Percentiles rank a stretch among this genome's conserved stretches.
Conservation (phyloP, 2,888 invertebrate genomes). For the Phragmatobia fuliginosa region DNA sequence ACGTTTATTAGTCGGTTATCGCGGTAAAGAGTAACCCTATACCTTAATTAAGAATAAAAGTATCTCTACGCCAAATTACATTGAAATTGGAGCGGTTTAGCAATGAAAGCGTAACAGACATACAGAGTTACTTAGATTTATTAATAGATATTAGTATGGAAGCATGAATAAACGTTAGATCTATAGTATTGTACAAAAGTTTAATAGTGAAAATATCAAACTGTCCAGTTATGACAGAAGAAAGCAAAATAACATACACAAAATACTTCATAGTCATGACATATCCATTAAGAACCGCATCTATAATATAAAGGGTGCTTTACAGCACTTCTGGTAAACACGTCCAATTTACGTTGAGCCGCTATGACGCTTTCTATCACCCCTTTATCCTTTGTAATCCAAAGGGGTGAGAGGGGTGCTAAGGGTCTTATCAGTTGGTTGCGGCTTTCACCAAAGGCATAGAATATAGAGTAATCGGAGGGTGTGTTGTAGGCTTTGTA, state of each 20-base stretch:
- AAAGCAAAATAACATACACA: slow-evolving; percentile 10
- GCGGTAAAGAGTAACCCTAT: too few species aligned
- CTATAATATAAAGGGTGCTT: slow-evolving; percentile 63
- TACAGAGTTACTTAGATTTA: too few species aligned
- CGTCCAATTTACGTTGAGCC: slow-evolving; percentile 66
- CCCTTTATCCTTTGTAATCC: slow-evolving; percentile 70
- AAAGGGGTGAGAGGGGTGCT: slow-evolving; percentile 57
- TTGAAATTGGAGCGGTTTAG: too few species aligned
- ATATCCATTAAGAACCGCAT: slow-evolving; percentile 51
- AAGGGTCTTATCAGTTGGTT: slow-evolving; percentile 56
- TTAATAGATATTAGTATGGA: too few species aligned
- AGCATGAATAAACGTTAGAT: too few species aligned
- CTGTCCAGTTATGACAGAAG: slow-evolving; percentile 1
- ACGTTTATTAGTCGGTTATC: too few species aligned
- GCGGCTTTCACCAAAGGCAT: slow-evolving; percentile 59
- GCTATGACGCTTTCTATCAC: slow-evolving; percentile 68
- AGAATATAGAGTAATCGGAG: slow-evolving; percentile 59
- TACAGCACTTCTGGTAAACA: slow-evolving; percentile 76
- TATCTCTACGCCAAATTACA: too few species aligned
- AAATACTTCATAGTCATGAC: slow-evolving; percentile 25
- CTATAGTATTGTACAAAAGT: too few species aligned
- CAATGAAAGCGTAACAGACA: too few species aligned
- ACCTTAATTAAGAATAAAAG: too few species aligned
- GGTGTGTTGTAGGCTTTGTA: slow-evolving; percentile 65
- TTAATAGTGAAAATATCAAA: neutral